Conservation (phyloP, 1,140 invertebrate genomes). For the Drosophila arawakana region DNA sequence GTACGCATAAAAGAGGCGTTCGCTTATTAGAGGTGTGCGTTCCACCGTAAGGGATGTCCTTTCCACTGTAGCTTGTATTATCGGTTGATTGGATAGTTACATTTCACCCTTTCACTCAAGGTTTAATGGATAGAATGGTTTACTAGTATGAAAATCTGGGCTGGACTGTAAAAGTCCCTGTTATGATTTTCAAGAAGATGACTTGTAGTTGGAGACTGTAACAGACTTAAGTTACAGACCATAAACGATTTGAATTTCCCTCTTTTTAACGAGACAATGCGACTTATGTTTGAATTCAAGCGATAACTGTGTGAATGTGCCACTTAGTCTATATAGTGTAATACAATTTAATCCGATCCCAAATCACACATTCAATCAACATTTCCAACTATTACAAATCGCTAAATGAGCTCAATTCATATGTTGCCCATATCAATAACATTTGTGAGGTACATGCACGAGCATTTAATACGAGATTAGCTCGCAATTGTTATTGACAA, state of each 20-base stretch:
- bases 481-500: background rate
- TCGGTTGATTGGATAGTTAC: too few relatives aligned
- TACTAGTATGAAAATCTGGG: too few relatives aligned
- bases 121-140: too few relatives aligned
- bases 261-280: background rate
- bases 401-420: background rate
- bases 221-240: too few relatives aligned
- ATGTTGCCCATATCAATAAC: background rate
- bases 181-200: too few relatives aligned
- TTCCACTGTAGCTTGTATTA: too few relatives aligned
- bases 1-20: too few relatives aligned
- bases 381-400: background rate
- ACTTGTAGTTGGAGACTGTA: too few relatives aligned
- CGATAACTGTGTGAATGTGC: background rate
- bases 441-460: background rate
- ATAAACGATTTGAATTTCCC: background rate
- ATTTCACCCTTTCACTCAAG: too few relatives aligned
- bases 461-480: conserved; percentile 1
- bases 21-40: too few relatives aligned
- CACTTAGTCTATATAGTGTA: background rate
- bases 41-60: too few relatives aligned
- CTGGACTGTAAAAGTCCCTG: too few relatives aligned
- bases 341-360: background rate
- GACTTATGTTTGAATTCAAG: conserved; percentile 5
- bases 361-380: conserved; percentile 3